Percentiles rank a stretch among this genome's conserved stretches.
These are phyloP conservation scores for Orthosia cruda DNA, from an alignment of 2,888 invertebrate species.

Conservation along the genomic window DNA sequence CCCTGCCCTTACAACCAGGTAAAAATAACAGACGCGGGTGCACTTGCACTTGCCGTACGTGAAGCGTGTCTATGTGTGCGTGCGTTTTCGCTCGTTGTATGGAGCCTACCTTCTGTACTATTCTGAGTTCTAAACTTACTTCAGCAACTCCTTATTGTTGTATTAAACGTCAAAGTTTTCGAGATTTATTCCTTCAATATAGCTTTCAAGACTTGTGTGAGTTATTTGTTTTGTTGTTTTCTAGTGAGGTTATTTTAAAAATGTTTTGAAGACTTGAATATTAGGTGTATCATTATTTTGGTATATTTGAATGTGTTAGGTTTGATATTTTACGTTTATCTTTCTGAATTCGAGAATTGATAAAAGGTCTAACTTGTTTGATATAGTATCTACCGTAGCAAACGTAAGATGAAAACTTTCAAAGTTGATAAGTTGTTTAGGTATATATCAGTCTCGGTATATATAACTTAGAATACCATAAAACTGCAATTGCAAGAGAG, in stretches of 20 bases:
- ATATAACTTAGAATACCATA: neutral
- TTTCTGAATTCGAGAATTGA: neutral
- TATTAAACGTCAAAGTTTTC: constrained; percentile 61
- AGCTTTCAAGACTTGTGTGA: constrained; percentile 36
- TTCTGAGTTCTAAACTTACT: neutral
- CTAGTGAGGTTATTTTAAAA: constrained; percentile 4
- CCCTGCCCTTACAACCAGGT: no score
- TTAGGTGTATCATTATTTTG: neutral
- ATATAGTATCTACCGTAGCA: neutral
- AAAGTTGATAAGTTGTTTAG: neutral
- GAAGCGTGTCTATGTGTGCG: neutral
- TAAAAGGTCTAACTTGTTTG: neutral
- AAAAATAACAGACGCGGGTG: neutral
- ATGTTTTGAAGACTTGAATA: constrained; percentile 1
- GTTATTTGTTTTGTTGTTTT: constrained; percentile 33
- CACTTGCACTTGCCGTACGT: no score
- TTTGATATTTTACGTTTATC: neutral
- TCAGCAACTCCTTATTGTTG: constrained; percentile 43
- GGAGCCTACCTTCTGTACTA: neutral
- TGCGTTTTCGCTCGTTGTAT: neutral
- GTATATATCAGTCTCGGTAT: neutral
- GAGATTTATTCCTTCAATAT: constrained; percentile 54
- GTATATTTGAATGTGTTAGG: neutral
- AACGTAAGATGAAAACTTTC: no score
- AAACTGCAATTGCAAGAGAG: neutral